Base-by-base conservation (phyloP, 2,113 vertebrate species). In the Pseudorhombus dupliciocellatus region DNA sequence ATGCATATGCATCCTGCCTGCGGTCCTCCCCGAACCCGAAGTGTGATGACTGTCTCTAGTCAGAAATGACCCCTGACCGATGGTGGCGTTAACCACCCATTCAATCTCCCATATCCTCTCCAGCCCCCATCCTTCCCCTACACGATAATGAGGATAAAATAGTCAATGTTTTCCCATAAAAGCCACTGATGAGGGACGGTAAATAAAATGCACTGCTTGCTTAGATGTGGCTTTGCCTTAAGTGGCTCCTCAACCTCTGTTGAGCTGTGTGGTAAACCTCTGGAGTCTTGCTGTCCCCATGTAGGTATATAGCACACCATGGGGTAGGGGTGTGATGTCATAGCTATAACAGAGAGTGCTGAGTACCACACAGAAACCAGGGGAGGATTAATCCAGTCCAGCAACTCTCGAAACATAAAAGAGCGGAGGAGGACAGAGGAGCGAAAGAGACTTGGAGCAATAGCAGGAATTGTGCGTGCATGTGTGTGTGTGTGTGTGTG, bases 141-240 rank as follows among this genome's bases (percentile, higher is more conserved):
- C 80, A 84, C 80, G 84, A 85, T 87, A 85, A 90, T 81, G 74
- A 81, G 73, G 61, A 78, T 71, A 75, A 80, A 84, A 89, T 70
- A 85, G 77, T 73, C 78, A 68, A 65, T 86, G 83, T 89, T 89
- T 90, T 90, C 80, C 84, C 88, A 85, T 90, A 85, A 90, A 90
- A 80, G 70, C 79, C 83, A 79, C 68, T 62, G 66, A 86, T 75
- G 86, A 83, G 71, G 72, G 74, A 79, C 51, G 84, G 30, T 56
- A 78, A 86, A 89, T 88, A 75, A 90, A 91, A 83, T 51, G 69
- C 65, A 76, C 31, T 11, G 44, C 44, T 50, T 54, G 67, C 87
- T 91, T 91, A 82, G 89, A 91, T 91, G 90, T 92, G 90, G 89
- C 82, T 90, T 86, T 62, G 82, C 87, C 84, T 85, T 77, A 90